Evolutionary conservation across 1,140 invertebrate genomes (phyloP).

Genomic region (Camponotus vicinus): DNA sequence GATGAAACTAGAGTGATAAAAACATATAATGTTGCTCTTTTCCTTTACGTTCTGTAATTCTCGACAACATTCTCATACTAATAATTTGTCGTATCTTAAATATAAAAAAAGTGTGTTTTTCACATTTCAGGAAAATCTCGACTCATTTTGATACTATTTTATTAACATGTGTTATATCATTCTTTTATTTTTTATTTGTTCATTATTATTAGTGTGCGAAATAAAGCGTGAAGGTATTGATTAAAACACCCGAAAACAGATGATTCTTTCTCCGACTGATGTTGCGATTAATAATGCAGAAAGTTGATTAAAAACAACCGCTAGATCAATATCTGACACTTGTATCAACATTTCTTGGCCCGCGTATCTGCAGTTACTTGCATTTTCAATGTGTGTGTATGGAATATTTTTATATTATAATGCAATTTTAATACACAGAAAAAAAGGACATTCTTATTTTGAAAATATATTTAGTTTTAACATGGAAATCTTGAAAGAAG

Average conservation of each 20-base stretch:
- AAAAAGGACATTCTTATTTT: no score
- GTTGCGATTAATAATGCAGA: background rate
- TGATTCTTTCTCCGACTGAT: background rate
- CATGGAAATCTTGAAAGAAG: no score
- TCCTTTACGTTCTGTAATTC: background rate
- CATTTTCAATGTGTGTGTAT: background rate
- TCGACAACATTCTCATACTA: background rate
- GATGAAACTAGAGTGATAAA: background rate
- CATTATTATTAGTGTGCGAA: background rate
- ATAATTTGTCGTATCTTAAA: background rate
- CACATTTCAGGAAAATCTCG: background rate
- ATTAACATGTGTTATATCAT: background rate
- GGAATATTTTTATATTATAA: background rate
- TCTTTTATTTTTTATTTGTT: background rate
- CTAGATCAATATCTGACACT: slow-evolving; percentile 18
- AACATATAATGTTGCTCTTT: no score
- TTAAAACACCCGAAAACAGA: background rate
- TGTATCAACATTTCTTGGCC: background rate
- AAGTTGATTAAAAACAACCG: slow-evolving; percentile 13
- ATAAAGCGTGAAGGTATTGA: background rate
- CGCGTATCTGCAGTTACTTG: background rate
- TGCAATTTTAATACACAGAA: background rate
- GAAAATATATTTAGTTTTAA: no score
- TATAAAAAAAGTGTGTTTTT: background rate
- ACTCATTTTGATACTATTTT: background rate